phyloP scores from a whole-genome alignment of 2,888 invertebrate species.

The Parasteatoda lunata region DNA sequence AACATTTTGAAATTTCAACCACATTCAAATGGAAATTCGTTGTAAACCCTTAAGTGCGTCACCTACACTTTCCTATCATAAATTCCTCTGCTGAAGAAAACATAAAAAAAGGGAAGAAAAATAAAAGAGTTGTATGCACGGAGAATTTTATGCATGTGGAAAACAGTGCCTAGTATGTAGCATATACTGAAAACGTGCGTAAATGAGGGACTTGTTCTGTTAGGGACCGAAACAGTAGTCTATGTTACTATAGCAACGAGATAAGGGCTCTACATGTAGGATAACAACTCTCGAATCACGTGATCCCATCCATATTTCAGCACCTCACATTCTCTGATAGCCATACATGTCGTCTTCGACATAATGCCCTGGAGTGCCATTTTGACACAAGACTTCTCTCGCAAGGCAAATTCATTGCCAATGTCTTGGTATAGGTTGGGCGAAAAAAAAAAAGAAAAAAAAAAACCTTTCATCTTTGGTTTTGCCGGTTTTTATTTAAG shows the following conservation, averaged over 20 bases:
- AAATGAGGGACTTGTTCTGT: constrained; percentile 27
- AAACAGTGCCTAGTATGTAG: not conserved
- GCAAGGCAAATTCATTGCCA: constrained; percentile 6
- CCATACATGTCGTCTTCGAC: not conserved
- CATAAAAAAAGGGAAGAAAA: not conserved
- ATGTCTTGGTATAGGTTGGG: not conserved
- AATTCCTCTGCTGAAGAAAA: constrained; percentile 3
- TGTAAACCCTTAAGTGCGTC: not conserved
- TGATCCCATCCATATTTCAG: constrained; percentile 58
- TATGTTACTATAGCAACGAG: constrained; percentile 40
- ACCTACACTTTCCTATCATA: constrained; percentile 2
- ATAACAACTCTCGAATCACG: constrained; percentile 44
- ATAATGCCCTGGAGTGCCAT: constrained; percentile 25
- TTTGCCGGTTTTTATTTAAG: not conserved
- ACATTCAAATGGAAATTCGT: not conserved
- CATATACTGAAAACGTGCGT: constrained; percentile 17
- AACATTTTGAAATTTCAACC: not conserved
- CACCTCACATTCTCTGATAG: constrained; percentile 20
- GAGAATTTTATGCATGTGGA: not conserved
- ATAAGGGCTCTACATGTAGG: constrained; percentile 44
- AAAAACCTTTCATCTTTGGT: not conserved
- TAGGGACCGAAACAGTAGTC: constrained; percentile 30
- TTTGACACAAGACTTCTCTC: constrained; percentile 6
- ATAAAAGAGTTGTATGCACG: not conserved
- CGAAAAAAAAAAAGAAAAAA: not conserved